A percentile compares a stretch with the other conserved stretches of the same genome.
These are phyloP conservation scores for Saccostrea cuccullata DNA, from an alignment of 1,140 invertebrate genomes.

Conservation along the genomic window DNA sequence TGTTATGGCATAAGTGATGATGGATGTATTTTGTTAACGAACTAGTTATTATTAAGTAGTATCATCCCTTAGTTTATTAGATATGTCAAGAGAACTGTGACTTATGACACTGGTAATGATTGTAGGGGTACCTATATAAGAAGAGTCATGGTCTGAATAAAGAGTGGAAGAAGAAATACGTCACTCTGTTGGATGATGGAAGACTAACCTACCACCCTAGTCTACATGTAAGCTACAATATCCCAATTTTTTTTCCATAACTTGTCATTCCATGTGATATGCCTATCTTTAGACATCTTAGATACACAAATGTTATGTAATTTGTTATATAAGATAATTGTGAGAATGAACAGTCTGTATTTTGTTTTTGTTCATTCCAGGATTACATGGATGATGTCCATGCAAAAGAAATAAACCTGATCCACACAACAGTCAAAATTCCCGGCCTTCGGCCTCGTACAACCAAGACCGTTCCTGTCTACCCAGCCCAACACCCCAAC, in stretches of 20 bases:
- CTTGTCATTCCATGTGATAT: background rate
- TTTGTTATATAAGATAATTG: too few relatives aligned
- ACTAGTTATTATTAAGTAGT: too few relatives aligned
- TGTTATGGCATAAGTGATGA: too few relatives aligned
- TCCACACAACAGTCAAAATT: constrained; percentile 98
- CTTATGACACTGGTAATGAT: background rate
- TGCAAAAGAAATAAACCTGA: constrained; percentile 96
- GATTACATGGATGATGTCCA: constrained; percentile 99
- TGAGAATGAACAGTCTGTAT: too few relatives aligned
- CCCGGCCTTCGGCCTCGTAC: constrained; percentile 83
- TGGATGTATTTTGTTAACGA: too few relatives aligned
- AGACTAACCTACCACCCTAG: constrained; percentile 96
- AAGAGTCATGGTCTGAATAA: constrained; percentile 96
- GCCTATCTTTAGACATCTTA: too few relatives aligned
- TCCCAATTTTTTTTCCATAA: background rate
- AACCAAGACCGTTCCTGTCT: constrained; percentile 59
- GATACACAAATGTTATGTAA: too few relatives aligned
- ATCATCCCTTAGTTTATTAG: too few relatives aligned
- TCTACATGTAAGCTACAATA: constrained; percentile 87
- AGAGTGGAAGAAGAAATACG: constrained; percentile 99
- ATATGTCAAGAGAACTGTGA: too few relatives aligned
- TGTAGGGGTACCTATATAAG: constrained; percentile 94
- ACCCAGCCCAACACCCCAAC: constrained; percentile 64
- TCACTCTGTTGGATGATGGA: constrained; percentile 95
- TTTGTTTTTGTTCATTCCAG: constrained; percentile 78